Evolutionary conservation across 2,888 invertebrate genomes (phyloP).

Genomic region (Ommatoiulus sabulosus): DNA sequence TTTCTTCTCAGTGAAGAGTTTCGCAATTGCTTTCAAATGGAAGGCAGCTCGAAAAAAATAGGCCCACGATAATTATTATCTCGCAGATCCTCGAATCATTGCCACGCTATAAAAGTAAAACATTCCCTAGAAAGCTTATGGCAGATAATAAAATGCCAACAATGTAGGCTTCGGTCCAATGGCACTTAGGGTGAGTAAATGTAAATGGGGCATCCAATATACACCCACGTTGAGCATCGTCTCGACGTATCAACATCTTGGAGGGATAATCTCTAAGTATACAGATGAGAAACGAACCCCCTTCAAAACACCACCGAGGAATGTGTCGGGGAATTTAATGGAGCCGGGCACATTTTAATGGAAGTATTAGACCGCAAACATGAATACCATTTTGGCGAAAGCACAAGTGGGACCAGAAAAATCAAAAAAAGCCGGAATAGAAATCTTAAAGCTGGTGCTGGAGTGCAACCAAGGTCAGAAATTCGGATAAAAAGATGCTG

Average conservation of each 20-base stretch:
- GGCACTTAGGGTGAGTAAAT: slow-evolving; percentile 35
- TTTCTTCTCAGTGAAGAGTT: not conserved
- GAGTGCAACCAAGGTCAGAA: no score
- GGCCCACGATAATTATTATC: slow-evolving; percentile 24
- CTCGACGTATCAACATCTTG: not conserved
- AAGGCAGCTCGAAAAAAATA: not conserved
- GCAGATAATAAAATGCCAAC: slow-evolving; percentile 48
- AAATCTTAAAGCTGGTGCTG: no score
- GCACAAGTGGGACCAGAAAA: not conserved
- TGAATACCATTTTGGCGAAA: not conserved
- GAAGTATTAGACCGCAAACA: not conserved
- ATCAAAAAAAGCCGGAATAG: not conserved
- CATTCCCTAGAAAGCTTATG: slow-evolving; percentile 22
- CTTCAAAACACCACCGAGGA: not conserved
- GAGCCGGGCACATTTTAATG: not conserved
- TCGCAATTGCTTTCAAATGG: slow-evolving; percentile 31
- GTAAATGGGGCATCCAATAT: slow-evolving; percentile 35
- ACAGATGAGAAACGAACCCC: not conserved
- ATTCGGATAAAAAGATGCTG: no score
- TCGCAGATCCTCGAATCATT: slow-evolving; percentile 41
- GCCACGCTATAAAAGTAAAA: slow-evolving; percentile 44
- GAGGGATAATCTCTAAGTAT: slow-evolving; percentile 21
- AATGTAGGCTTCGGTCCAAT: slow-evolving; percentile 41
- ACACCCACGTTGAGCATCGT: not conserved
- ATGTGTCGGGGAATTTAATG: slow-evolving; percentile 40